These are phyloP conservation scores for Linurgus olivaceus DNA, from an alignment of 2,797 vertebrate species.

Conservation along the genomic window DNA sequence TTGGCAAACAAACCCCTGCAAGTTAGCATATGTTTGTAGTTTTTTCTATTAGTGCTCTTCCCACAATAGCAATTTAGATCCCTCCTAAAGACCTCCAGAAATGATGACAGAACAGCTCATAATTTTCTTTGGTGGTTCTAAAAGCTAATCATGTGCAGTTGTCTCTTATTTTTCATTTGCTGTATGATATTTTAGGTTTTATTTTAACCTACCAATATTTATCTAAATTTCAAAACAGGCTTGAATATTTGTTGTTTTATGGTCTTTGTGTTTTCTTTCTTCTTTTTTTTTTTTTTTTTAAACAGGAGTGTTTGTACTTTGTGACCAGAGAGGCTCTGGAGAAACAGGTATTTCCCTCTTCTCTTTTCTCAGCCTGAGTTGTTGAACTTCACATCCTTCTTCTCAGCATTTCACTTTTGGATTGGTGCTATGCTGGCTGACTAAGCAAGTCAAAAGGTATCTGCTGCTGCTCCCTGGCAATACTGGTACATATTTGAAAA, in stretches of 20 bases:
- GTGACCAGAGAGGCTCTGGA: not conserved
- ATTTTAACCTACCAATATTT: not conserved
- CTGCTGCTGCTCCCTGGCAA: not conserved
- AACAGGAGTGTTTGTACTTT: not conserved
- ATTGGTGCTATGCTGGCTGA: not conserved
- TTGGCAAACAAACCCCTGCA: not conserved
- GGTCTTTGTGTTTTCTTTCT: not conserved
- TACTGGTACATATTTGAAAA: not conserved
- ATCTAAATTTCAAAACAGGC: not conserved
- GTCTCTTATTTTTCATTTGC: not conserved
- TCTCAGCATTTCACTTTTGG: not conserved
- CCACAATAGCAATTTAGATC: not conserved
- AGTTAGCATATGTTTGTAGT: slow-evolving; percentile 6
- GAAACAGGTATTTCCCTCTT: not conserved
- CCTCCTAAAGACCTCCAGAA: slow-evolving; percentile 14
- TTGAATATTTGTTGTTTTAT: not conserved
- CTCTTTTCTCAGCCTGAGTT: not conserved
- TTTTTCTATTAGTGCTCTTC: not conserved
- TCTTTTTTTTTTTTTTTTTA: no score
- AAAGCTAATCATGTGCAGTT: not conserved
- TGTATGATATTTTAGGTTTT: not conserved
- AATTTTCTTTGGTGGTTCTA: not conserved
- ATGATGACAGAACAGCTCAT: slow-evolving; percentile 21
- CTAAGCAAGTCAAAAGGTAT: not conserved
- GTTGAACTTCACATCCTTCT: not conserved